Conservation (phyloP, 2,797 vertebrate species). For the Eulemur mongoz region DNA sequence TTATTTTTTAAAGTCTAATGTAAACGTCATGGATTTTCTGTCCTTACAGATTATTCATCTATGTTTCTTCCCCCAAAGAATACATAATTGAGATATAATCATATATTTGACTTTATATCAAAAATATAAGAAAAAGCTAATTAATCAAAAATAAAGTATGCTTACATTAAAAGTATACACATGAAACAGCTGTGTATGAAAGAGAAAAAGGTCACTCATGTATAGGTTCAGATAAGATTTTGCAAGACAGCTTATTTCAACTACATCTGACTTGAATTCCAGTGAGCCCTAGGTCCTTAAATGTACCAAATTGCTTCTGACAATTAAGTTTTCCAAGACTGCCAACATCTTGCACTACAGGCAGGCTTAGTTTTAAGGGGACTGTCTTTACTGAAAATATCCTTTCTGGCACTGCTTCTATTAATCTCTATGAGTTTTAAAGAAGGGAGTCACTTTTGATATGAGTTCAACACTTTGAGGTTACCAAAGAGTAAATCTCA, state of each 20-base stretch:
- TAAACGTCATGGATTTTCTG: not conserved
- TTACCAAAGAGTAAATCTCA: constrained; percentile 22
- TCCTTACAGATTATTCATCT: not conserved
- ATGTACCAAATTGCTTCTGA: not conserved
- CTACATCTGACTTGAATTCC: constrained; percentile 1
- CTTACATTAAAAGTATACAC: not conserved
- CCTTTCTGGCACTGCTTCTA: not conserved
- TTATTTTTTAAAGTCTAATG: not conserved
- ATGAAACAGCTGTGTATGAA: not conserved
- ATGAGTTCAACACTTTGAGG: not conserved
- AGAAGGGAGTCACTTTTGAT: constrained; percentile 13
- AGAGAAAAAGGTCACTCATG: not conserved
- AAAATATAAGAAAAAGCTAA: not conserved
- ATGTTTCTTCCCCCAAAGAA: not conserved
- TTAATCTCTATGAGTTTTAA: constrained; percentile 20
- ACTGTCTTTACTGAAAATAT: not conserved
- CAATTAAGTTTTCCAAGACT: not conserved
- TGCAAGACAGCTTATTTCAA: not conserved
- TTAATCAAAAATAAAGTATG: not conserved
- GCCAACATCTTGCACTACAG: not conserved
- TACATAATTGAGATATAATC: not conserved
- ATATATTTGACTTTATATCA: not conserved
- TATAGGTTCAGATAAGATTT: not conserved
- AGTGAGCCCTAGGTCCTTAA: not conserved
- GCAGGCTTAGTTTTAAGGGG: not conserved